Percentiles rank a stretch among this genome's conserved stretches.
These are phyloP conservation scores for Todiramphus saurophagus DNA, from an alignment of 2,113 vertebrate genomes.

Conservation along the genomic window DNA sequence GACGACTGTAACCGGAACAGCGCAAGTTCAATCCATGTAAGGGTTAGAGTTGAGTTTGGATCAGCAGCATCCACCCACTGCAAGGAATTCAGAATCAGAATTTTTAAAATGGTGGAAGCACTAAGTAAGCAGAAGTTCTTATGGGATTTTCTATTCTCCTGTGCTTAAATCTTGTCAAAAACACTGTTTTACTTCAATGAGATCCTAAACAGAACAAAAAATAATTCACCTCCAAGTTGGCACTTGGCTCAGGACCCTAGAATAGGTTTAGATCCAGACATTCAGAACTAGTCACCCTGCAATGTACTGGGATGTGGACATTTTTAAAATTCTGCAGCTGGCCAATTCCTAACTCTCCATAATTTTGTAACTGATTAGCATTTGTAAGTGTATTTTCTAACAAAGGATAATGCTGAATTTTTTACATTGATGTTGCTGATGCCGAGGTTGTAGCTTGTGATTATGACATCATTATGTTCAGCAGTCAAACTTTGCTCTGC, in stretches of 20 bases:
- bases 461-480: background rate
- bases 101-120: background rate
- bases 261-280: background rate
- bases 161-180: background rate
- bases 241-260: background rate
- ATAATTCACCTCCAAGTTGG: background rate
- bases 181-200: background rate
- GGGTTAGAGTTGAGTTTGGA: background rate
- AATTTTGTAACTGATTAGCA: background rate
- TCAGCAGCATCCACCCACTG: accelerated
- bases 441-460: background rate
- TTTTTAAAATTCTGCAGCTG: background rate
- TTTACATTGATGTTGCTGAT: background rate
- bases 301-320: background rate
- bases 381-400: background rate
- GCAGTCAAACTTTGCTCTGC: background rate
- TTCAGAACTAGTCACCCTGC: background rate
- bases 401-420: background rate
- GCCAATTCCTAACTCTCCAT: background rate
- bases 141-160: background rate
- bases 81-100: background rate
- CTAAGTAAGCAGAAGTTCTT: background rate
- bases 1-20: background rate
- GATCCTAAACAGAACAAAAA: background rate
- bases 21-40: background rate